Evolutionary conservation across 2,888 invertebrate genomes (phyloP).

Genomic region (Pelosia muscerda): DNA sequence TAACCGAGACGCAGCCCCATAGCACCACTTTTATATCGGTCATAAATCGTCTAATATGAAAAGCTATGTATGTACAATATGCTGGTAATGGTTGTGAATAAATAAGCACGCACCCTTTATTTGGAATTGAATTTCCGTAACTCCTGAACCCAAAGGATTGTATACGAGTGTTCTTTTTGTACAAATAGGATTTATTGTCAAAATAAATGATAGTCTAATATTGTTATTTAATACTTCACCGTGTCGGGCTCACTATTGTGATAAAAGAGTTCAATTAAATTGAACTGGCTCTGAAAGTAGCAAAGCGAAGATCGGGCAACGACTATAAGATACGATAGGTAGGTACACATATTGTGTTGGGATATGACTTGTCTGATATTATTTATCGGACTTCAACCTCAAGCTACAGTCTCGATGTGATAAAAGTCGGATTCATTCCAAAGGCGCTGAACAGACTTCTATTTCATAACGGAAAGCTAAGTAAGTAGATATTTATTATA

Average conservation of each 20-base stretch:
- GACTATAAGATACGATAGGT: neutral
- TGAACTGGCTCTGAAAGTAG: neutral
- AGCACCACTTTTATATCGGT: slow-evolving; percentile 41
- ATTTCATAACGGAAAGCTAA: neutral
- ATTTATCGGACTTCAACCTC: neutral
- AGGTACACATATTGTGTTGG: neutral
- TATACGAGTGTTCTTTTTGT: neutral
- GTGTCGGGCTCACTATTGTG: too few relatives aligned
- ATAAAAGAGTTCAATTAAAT: too few relatives aligned
- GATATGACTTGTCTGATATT: neutral
- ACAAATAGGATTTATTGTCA: neutral
- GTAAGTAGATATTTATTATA: neutral
- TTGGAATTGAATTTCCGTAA: slow-evolving; percentile 15
- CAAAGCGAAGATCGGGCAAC: neutral
- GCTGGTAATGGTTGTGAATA: slow-evolving; percentile 44
- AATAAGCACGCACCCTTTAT: slow-evolving; percentile 39
- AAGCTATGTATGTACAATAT: slow-evolving; percentile 46
- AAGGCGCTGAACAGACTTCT: neutral
- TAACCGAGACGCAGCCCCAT: slow-evolving; percentile 24
- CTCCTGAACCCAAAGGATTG: slow-evolving; percentile 1
- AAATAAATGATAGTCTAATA: neutral
- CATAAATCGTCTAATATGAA: slow-evolving; percentile 51
- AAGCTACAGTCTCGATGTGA: neutral
- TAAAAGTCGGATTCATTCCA: neutral
- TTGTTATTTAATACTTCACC: too few relatives aligned